Evolutionary conservation across 2,797 vertebrate genomes (phyloP), one percentile per base, ranked within the genome.

Genomic region (Garrulus glandarius): DNA sequence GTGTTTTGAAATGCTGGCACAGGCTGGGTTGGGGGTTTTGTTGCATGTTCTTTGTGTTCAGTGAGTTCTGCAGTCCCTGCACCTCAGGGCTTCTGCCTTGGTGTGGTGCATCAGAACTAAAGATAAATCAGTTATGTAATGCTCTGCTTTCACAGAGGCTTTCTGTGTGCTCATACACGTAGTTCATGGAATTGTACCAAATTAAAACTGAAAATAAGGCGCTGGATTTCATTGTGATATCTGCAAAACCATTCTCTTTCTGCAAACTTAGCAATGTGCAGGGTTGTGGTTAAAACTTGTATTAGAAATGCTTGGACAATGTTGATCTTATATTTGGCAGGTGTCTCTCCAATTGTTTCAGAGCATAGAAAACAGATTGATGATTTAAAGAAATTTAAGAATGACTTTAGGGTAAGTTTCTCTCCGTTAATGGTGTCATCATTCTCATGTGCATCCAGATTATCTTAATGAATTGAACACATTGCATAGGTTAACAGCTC

Each of bases 321-420:
- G 52, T 86, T 91, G 74, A 17, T 94, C 56, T 95, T 94, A 1
- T 95, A 4, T 97, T 97, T 95, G 97, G 55, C 96, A 99, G 99
- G 99, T 97, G 97, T 99, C 85, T 98, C 98, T 93, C 98, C 98
- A 86, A 97, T 99, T 98, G 98, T 98, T 97, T 98, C 98, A 95
- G 99, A 99, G 97, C 99, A 99, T 95, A 99, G 99, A 98, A 99
- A 99, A 98, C 99, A 99, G 98, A 98, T 99, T 96, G 99, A 99
- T 98, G 99, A 99, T 98, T 99, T 99, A 98, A 99, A 99, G 98
- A 99, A 99, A 98, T 99, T 99, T 98, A 99, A 99, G 98, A 99
- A 98, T 96, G 99, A 99, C 98, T 99, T 99, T 98, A 99, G 99
- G 99, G 99, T 99, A 98, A 99, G 99, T 99, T 60, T 87, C 9